A percentile compares a stretch with the other conserved stretches of the same genome.
Conservation (phyloP, 2,888 invertebrate genomes). For the Sesamia inferens region DNA sequence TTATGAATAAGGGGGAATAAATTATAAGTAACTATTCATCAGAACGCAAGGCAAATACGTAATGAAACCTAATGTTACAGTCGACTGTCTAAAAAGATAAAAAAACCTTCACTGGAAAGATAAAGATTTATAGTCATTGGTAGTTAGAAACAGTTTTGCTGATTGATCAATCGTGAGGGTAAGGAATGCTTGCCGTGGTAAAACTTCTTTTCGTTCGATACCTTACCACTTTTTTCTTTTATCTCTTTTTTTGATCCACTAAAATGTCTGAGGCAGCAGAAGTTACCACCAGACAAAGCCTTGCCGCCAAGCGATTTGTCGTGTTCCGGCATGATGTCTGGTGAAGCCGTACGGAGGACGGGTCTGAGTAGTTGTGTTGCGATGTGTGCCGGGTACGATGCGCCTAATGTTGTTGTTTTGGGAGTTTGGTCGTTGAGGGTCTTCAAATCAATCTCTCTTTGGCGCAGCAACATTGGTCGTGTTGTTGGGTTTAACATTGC, state of each 20-base stretch:
- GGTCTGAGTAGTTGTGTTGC: too few species aligned
- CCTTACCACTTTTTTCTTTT: not conserved
- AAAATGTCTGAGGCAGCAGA: not conserved
- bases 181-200: not conserved
- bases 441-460: too few species aligned
- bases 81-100: constrained; percentile 19
- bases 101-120: not conserved
- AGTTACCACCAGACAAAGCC: too few species aligned
- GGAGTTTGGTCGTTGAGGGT: too few species aligned
- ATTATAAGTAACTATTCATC: constrained; percentile 28
- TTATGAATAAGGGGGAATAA: too few species aligned
- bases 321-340: too few species aligned
- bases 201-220: not conserved
- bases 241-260: not conserved
- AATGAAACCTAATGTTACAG: constrained; percentile 29
- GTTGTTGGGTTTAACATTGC: too few species aligned
- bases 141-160: not conserved
- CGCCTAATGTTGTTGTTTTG: too few species aligned
- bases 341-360: too few species aligned
- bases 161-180: not conserved
- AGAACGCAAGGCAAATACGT: constrained; percentile 28
- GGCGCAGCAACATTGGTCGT: too few species aligned
- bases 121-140: constrained; percentile 22
- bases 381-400: too few species aligned
- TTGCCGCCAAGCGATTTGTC: too few species aligned